Conservation (phyloP, 35 echinoderm and acorn worm species). For the Ophiothrix spiculata region DNA sequence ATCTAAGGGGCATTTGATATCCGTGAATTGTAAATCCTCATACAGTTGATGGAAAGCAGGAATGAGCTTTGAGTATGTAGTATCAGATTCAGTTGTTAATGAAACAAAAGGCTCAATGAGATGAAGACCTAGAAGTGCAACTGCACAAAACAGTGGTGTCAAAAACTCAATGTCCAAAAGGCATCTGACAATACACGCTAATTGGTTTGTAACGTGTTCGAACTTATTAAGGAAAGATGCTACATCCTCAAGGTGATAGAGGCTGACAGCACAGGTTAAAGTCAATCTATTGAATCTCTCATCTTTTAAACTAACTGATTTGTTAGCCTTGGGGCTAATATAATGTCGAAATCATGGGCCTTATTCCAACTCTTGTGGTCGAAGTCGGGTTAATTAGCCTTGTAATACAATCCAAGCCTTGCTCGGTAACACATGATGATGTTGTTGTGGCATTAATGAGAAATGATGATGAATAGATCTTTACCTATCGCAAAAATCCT, state of each 20-base stretch:
- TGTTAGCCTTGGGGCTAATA: no score
- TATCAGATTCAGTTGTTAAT: slow-evolving; percentile 8
- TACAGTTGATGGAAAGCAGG: slow-evolving; percentile 10
- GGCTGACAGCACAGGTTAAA: no score
- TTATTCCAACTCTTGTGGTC: no score
- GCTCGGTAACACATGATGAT: no score
- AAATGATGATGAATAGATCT: no score
- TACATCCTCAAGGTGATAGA: slow-evolving; percentile 8
- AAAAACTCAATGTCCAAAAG: slow-evolving; percentile 1
- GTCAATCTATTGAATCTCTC: no score
- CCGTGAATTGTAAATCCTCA: background rate
- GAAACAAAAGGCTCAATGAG: slow-evolving; percentile 3
- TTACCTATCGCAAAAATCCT: no score
- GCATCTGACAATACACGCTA: slow-evolving; percentile 8
- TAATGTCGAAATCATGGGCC: no score
- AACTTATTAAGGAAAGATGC: slow-evolving; percentile 4
- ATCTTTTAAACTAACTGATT: no score
- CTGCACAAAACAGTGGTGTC: background rate
- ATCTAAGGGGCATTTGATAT: background rate
- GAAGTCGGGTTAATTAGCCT: no score
- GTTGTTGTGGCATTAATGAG: no score
- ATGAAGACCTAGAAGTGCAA: slow-evolving; percentile 7
- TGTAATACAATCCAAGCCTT: no score
- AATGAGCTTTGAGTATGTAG: slow-evolving; percentile 5
- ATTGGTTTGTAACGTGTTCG: background rate